Percentiles rank a stretch among this genome's conserved stretches.
Evolutionary conservation across 2,888 invertebrate genomes (phyloP).

Genomic region (Polydrusus tereticollis): DNA sequence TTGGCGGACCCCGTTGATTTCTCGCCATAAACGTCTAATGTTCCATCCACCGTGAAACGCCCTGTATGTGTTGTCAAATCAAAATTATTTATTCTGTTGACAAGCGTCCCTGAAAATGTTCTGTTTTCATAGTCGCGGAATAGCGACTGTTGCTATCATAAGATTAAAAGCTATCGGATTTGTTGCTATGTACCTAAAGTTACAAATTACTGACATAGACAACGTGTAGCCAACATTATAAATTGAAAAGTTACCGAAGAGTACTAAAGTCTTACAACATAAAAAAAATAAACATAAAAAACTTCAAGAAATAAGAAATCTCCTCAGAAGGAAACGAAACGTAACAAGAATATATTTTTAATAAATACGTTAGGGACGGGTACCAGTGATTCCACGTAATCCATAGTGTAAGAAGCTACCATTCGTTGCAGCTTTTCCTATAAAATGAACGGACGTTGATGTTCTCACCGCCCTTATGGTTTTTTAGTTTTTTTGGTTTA

Average conservation of each 20-base stretch:
- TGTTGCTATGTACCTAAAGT: no score
- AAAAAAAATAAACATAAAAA: slow-evolving; percentile 30
- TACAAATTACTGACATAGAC: background rate
- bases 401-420: background rate
- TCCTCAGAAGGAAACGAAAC: background rate
- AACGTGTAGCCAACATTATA: background rate
- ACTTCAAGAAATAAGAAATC: slow-evolving; percentile 2
- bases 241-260: background rate
- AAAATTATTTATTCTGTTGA: no score
- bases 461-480: slow-evolving; percentile 39
- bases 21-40: no score
- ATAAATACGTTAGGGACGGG: background rate
- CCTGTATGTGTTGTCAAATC: no score
- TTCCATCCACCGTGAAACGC: no score
- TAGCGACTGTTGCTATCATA: no score
- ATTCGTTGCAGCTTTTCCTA: background rate
- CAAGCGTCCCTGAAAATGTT: no score
- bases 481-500: slow-evolving; percentile 54
- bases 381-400: background rate
- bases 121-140: no score
- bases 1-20: no score
- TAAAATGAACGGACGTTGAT: slow-evolving; percentile 38
- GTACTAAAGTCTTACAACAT: slow-evolving; percentile 14
- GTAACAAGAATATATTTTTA: slow-evolving; percentile 12
- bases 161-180: no score